Base-by-base conservation (phyloP, 2,888 invertebrate genomes). In the Anticlea derivata region DNA sequence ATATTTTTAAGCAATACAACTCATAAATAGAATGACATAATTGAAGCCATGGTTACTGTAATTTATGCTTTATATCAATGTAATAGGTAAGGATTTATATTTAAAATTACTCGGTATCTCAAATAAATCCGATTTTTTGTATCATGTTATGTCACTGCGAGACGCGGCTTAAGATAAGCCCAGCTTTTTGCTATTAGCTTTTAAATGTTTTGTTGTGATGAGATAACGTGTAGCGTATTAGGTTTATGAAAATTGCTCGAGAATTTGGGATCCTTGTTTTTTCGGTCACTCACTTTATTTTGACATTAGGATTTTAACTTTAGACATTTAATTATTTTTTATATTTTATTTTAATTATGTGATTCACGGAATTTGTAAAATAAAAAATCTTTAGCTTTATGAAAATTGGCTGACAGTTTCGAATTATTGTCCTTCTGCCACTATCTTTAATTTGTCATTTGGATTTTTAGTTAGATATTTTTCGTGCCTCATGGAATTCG, bases 151-250 rank as follows among this genome's bases (percentile, higher is more conserved):
- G 69, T 75, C 78, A 65, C 71, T 68, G 73, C 52, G 61, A 66
- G 70, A 68, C 69, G 66, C 59, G 75, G 75, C 79, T 80, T 71
- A 49, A 49, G 71, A 70, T 77, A 66, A 52, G 46, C 49, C 29
- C 52, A 57, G 60, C 68, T 75, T 74, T 77, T 79, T 68, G 69
- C 70, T 73, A 61, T 72, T 66, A 66, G 52, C 65, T 61, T 70
- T 61, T 58, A 66, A 73, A 73, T 66, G 48, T 66, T 65, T 57
- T 41, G 29, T 35, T 20, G 10, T 23, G 41, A 50, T 47, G 49
- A 43, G 46, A 47, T 52, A 55, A 55, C 41, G 40, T 26, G 40
- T 23, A 33, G 39, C 27, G 30, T 31, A 24, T 24, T 12, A 35
- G 29, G 29, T 40, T 46, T 26, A 45, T 20, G 20, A 30, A 46